These are phyloP conservation scores for Vanacampus margaritifer DNA, from an alignment of 2,113 vertebrate genomes.

Conservation along the genomic window DNA sequence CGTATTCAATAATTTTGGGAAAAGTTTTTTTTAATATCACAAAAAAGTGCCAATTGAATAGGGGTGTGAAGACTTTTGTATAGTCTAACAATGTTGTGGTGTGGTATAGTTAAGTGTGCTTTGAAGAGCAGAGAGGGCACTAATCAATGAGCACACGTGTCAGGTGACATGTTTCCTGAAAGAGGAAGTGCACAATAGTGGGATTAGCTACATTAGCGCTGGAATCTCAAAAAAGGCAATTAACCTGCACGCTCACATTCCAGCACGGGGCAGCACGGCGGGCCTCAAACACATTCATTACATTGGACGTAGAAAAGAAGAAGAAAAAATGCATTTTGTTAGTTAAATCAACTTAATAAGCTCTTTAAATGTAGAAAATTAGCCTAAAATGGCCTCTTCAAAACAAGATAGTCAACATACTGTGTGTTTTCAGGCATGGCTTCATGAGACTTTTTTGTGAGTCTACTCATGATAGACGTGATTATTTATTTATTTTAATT, in stretches of 20 bases:
- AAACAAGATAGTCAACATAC: too few species aligned
- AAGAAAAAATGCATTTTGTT: too few species aligned
- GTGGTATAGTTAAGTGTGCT: background rate
- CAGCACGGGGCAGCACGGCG: slow-evolving; percentile 19
- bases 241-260: slow-evolving; percentile 50
- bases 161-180: slow-evolving; percentile 30
- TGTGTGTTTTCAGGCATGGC: too few species aligned
- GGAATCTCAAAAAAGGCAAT: slow-evolving; percentile 49
- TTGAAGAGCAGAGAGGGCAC: background rate
- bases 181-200: slow-evolving; percentile 33
- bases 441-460: too few species aligned
- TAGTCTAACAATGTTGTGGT: background rate
- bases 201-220: slow-evolving; percentile 53
- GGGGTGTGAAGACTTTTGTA: too few species aligned
- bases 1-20: too few species aligned
- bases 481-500: too few species aligned
- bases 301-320: too few species aligned
- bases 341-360: too few species aligned
- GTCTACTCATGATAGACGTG: too few species aligned
- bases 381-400: too few species aligned
- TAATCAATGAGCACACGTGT: slow-evolving; percentile 37
- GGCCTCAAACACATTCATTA: background rate
- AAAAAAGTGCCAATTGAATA: background rate
- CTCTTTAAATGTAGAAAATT: too few species aligned
- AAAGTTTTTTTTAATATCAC: background rate